Base-by-base conservation (phyloP, 2,797 vertebrate species). In the Limosa lapponica region DNA sequence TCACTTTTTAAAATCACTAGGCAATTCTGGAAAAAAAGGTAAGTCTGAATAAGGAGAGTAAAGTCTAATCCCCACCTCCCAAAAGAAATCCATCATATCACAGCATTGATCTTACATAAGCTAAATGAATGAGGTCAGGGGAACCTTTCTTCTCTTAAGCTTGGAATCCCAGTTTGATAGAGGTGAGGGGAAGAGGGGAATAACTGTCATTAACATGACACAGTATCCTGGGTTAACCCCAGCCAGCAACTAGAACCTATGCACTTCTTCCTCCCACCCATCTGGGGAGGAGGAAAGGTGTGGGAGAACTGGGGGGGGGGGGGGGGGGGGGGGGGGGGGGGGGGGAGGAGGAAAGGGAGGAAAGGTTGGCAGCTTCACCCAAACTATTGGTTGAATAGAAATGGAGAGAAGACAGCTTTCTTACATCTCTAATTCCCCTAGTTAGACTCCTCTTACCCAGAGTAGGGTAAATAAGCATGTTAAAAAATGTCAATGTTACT, bases 41-140 rank as follows among this genome's bases (percentile, higher is more conserved):
- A 18, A 36, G 5, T 37, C 30, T 48, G 11, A 14, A n/a, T 27
- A 49, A 44, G 6, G 7, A 84, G 14, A 58, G 1, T 30, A 8
- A 78, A 52, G 5, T 28, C 10, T 37, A 41, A 41, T 39, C 14
- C 3, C 2, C 8, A 3, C 3, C 5, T 1, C 3, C 18, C 2
- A 28, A 39, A 85, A 10, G 6, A 81, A 83, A 44, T 7, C 17
- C 25, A 32, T 58, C 18, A 18, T 15, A 37, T 52, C 62, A 73
- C 39, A 81, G 16, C 16, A 87, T 22, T 83, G 24, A 34, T 5
- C 13, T 17, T 2, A 54, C 11, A 39, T 13, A 57, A n/a, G 3
- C 6, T 49, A 75, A 79, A n/a, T 8, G 39, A 41, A 32, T 8
- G 0, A 46, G 34, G 10, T 41, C 25, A 66, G 22, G 4, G 8